Conservation (phyloP, 2,113 vertebrate genomes). For the Choloepus hoffmanni region DNA sequence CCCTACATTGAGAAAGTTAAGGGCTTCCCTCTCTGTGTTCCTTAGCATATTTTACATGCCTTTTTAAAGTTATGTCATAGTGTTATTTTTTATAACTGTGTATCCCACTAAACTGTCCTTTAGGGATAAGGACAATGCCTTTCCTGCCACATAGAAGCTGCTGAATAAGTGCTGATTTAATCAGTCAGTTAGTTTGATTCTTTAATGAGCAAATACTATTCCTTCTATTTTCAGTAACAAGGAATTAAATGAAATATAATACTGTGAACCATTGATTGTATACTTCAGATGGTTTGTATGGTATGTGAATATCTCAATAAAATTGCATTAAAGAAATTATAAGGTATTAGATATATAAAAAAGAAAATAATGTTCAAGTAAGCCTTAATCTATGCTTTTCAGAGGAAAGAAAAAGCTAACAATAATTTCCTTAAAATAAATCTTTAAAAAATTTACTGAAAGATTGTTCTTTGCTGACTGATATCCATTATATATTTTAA, state of each 20-base stretch:
- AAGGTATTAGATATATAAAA: neutral
- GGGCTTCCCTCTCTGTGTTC: neutral
- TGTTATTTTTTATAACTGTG: neutral
- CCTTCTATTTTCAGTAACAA: neutral
- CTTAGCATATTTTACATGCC: neutral
- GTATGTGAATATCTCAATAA: too few species aligned
- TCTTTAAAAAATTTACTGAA: constrained; percentile 23
- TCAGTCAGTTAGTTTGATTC: neutral
- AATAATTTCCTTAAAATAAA: neutral
- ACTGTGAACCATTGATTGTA: too few species aligned
- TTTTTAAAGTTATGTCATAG: neutral
- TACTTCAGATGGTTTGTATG: too few species aligned
- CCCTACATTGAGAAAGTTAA: neutral
- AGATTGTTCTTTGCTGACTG: constrained; percentile 41
- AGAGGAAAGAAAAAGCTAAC: neutral
- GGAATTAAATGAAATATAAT: constrained; percentile 7
- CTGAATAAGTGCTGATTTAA: neutral
- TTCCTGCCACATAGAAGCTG: neutral
- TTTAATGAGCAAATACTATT: neutral
- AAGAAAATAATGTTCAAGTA: neutral
- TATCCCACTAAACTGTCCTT: neutral
- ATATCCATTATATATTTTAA: constrained; percentile 35
- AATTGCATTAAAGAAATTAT: neutral
- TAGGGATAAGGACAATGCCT: neutral
- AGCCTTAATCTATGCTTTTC: neutral